phyloP scores from a whole-genome alignment of 2,113 vertebrate genomes.

The Phoxinus phoxinus region DNA sequence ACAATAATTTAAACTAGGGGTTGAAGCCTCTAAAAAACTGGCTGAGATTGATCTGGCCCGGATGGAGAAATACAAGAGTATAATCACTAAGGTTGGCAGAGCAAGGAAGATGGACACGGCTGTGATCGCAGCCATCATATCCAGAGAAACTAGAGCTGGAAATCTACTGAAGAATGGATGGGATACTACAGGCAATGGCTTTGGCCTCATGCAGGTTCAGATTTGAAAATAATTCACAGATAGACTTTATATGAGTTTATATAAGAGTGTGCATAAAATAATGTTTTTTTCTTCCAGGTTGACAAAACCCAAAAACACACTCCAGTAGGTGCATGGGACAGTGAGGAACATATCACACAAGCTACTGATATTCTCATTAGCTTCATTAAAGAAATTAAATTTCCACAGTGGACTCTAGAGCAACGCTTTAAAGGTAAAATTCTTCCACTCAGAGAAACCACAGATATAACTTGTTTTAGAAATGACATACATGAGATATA shows the following conservation, averaged over 20 bases:
- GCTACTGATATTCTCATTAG: conserved; percentile 70
- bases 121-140: conserved; percentile 78
- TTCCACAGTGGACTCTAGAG: conserved; percentile 69
- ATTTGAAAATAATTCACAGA: too few relatives aligned
- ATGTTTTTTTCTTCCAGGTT: conserved; percentile 59
- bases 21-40: conserved; percentile 64
- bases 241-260: too few relatives aligned
- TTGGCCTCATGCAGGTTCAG: conserved; percentile 77
- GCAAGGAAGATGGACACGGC: conserved; percentile 76
- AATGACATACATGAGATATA: too few relatives aligned
- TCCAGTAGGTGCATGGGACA: conserved; percentile 70
- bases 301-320: conserved; percentile 69
- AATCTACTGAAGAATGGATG: conserved; percentile 63
- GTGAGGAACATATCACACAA: conserved; percentile 74
- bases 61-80: conserved; percentile 67
- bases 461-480: too few relatives aligned
- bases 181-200: conserved; percentile 58
- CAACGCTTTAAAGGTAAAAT: conserved; percentile 77
- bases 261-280: too few relatives aligned
- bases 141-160: conserved; percentile 71
- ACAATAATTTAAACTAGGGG: conserved; percentile 62
- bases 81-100: conserved; percentile 68
- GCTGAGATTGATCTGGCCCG: conserved; percentile 68
- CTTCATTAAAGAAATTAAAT: conserved; percentile 65
- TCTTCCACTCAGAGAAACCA: background rate